Base-by-base conservation (phyloP, 1,140 invertebrate genomes). In the Sycophila sp. region DNA sequence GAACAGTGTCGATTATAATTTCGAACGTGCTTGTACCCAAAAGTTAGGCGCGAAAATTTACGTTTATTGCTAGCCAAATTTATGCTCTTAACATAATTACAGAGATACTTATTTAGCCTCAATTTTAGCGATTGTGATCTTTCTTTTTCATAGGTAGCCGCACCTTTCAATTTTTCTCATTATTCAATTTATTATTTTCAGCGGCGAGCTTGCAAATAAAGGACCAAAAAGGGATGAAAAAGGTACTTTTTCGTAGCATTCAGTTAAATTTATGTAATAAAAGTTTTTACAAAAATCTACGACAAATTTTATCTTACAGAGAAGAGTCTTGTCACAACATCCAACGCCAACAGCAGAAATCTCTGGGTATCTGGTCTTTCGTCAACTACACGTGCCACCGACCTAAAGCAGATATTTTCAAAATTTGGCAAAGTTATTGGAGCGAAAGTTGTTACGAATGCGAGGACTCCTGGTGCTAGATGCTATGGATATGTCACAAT, bases 401-500 rank as follows among this genome's bases (percentile, higher is more conserved):
- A 98, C 85, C 86, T 98, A 68, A 98, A 98, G 82, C 90, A 93
- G 65, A 89, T 96, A 19, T 96, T 98, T 79, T 95, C 93, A 17
- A 94, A 95, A 80, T 92, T 95, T 88, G 96, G 96, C 75, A 98
- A 98, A 90, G 96, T 98, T 4, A 91, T 96, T 78, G 95, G 94
- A 60, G 96, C 96, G 0, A 98, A 98, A 87, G 94, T 98, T n/a
- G 96, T 98, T 0, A 97, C 96, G 1, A 98, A 97, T 86, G 94
- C 96, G 1, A 89, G 92, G 62, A 95, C 93, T 28, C 95, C 96
- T 2, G 95, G 95, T 22, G 93, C 95, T 19, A 90, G 94, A 59
- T 98, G 96, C 83, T 98, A 97, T 83, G 97, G 96, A 32, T 97
- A 97, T 83, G 94, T 98, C 3, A 97, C 95, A 0, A 97, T 98